phyloP scores from a whole-genome alignment of 2,888 invertebrate species.

The Panzeria rudis region DNA sequence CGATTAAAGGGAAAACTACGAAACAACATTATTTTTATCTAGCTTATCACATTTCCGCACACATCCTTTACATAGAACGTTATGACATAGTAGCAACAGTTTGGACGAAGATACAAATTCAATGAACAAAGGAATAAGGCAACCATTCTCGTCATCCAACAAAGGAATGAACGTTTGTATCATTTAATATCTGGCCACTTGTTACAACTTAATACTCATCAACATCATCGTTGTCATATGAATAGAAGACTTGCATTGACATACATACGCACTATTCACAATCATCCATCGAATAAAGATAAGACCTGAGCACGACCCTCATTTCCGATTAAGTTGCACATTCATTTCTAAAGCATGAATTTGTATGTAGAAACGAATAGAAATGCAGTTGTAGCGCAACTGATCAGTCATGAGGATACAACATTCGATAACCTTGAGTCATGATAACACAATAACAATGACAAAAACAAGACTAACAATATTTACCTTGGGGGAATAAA shows the following conservation, averaged over 20 bases:
- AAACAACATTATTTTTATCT: slow-evolving; percentile 17
- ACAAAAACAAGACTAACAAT: slow-evolving; percentile 13
- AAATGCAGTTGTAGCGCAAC: not conserved
- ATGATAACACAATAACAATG: slow-evolving; percentile 29
- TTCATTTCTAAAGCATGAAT: slow-evolving; percentile 30
- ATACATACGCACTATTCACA: not conserved
- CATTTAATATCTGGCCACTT: slow-evolving; percentile 54
- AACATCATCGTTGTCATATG: slow-evolving; percentile 30
- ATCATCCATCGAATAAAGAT: slow-evolving; percentile 8
- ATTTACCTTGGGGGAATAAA: slow-evolving; percentile 47
- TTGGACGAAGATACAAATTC: slow-evolving; percentile 2
- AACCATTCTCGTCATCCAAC: not conserved
- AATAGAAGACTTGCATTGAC: slow-evolving; percentile 18
- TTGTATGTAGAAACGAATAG: slow-evolving; percentile 8
- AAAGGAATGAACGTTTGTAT: slow-evolving; percentile 1
- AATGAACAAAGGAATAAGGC: slow-evolving; percentile 27
- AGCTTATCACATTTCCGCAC: slow-evolving; percentile 31
- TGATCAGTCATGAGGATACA: slow-evolving; percentile 48
- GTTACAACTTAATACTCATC: slow-evolving; percentile 57
- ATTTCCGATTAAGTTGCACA: slow-evolving; percentile 46
- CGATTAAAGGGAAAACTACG: not conserved
- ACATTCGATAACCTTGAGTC: slow-evolving; percentile 61
- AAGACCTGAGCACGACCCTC: slow-evolving; percentile 32
- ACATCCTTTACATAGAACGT: slow-evolving; percentile 11
- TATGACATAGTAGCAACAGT: not conserved